Evolutionary conservation across 2,113 vertebrate species (phyloP), one percentile per base, ranked within the genome.

Genomic region (Plecturocebus donacophilus): DNA sequence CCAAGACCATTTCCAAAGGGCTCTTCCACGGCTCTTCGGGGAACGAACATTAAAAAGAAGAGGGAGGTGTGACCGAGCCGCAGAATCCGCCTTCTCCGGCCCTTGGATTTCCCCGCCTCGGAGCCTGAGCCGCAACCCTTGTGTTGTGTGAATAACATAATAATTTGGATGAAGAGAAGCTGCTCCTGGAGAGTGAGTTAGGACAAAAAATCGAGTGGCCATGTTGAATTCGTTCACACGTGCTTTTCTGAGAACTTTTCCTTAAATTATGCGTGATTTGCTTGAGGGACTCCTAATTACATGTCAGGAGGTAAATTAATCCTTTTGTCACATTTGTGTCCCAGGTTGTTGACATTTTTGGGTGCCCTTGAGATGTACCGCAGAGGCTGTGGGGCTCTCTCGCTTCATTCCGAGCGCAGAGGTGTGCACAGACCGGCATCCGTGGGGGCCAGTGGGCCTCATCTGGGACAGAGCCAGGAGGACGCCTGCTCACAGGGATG

Each of bases 371-470:
- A 79, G 81, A 42, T 27, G 11, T 6, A 27, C 61, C 9, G 21
- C 8, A 32, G 38, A 45, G 61, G 35, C 38, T 38, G 16, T 42
- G 11, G 16, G 38, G 20, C 0, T 10, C 3, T 5, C n/a, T 2
- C n/a, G 16, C 64, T n/a, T 56, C 45, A 21, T 21, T 56, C 21
- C 42, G 49, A 47, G 23, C 19, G 1, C 16, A 9, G 40, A 20
- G 23, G 4, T 10, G 2, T 16, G 6, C 38, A 14, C 16, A 38
- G 38, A 2, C 12, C 12, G 3, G 13, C 2, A 8, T 32, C 49
- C 3, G 4, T 1, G 19, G 32, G 9, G 25, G 45, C 12, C 32
- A 54, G 13, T 45, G n/a, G n/a, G 17, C 21, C 1, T n/a, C 16
- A 1, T 6, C 35, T 8, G 66, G 66, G 7, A n/a, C 7, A 17